phyloP scores from a whole-genome alignment of 2,888 invertebrate genomes.

The Epistrophe grossulariae region DNA sequence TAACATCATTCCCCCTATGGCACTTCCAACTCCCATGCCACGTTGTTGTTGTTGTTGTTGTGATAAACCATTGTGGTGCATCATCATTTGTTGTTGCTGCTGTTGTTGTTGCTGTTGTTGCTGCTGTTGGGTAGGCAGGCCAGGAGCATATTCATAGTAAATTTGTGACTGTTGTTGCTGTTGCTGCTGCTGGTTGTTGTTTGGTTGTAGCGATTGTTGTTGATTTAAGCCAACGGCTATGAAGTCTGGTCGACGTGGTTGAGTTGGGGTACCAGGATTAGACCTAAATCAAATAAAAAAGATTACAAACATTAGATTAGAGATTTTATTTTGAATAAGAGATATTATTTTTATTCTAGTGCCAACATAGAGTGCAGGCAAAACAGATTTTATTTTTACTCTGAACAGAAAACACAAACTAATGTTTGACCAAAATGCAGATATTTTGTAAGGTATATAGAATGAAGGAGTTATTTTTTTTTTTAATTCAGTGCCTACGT shows the following conservation, averaged over 20 bases:
- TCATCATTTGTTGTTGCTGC: slow-evolving; percentile 81
- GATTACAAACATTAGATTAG: slow-evolving; percentile 39
- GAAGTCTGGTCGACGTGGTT: slow-evolving; percentile 94
- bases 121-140: slow-evolving; percentile 83
- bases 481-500: too few relatives aligned
- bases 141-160: slow-evolving; percentile 83
- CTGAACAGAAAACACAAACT: slow-evolving; percentile 55
- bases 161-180: slow-evolving; percentile 81
- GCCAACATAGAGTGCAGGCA: slow-evolving; percentile 62
- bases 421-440: slow-evolving; percentile 61
- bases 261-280: slow-evolving; percentile 96
- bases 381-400: slow-evolving; percentile 36
- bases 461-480: slow-evolving; percentile 40
- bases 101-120: slow-evolving; percentile 79
- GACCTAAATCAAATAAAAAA: slow-evolving; percentile 86
- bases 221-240: slow-evolving; percentile 87
- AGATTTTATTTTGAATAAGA: not conserved
- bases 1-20: slow-evolving; percentile 72
- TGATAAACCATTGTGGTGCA: slow-evolving; percentile 79
- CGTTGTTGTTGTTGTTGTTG: slow-evolving; percentile 80
- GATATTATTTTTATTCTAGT: slow-evolving; percentile 14
- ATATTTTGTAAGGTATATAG: slow-evolving; percentile 29
- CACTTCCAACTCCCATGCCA: slow-evolving; percentile 78
- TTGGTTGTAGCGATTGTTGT: slow-evolving; percentile 80
- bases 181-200: slow-evolving; percentile 80